Conservation (phyloP, 2,797 vertebrate species). For the Periophthalmus magnuspinnatus region DNA sequence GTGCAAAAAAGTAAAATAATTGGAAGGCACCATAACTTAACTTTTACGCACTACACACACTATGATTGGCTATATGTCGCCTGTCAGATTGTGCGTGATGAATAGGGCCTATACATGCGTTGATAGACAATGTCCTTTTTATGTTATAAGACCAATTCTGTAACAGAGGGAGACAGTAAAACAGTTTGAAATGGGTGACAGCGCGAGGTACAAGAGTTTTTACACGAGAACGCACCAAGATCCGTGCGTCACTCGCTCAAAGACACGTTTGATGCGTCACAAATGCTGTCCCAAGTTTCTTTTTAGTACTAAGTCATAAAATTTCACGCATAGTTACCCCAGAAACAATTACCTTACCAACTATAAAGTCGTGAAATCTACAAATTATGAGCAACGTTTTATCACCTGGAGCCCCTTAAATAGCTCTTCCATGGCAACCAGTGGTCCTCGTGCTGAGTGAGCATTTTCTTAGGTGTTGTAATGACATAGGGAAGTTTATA, state of each 20-base stretch:
- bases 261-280: slow-evolving; percentile 2
- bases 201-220: slow-evolving; percentile 10
- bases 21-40: slow-evolving; percentile 35
- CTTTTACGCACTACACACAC: slow-evolving; percentile 17
- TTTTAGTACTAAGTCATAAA: neutral
- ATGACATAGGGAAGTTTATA: neutral
- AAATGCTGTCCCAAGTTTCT: neutral
- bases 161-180: slow-evolving; percentile 1
- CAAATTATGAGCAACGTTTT: slow-evolving; percentile 10
- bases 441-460: slow-evolving; percentile 7
- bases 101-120: slow-evolving; percentile 39
- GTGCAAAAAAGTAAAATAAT: slow-evolving; percentile 56
- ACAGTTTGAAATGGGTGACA: slow-evolving; percentile 37
- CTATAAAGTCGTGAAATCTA: slow-evolving; percentile 2
- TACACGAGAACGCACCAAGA: neutral
- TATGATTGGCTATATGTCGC: slow-evolving; percentile 37
- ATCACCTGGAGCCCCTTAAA: slow-evolving; percentile 5
- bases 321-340: slow-evolving; percentile 6
- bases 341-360: neutral
- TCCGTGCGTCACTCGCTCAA: slow-evolving; percentile 6
- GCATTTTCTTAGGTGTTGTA: neutral
- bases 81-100: slow-evolving; percentile 62
- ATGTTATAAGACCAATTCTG: slow-evolving; percentile 24
- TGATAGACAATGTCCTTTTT: slow-evolving; percentile 54
- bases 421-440: slow-evolving; percentile 11